A percentile compares a stretch with the other conserved stretches of the same genome.
These are phyloP conservation scores for Agrotis clavis DNA, from an alignment of 2,888 invertebrate species.

Conservation along the genomic window DNA sequence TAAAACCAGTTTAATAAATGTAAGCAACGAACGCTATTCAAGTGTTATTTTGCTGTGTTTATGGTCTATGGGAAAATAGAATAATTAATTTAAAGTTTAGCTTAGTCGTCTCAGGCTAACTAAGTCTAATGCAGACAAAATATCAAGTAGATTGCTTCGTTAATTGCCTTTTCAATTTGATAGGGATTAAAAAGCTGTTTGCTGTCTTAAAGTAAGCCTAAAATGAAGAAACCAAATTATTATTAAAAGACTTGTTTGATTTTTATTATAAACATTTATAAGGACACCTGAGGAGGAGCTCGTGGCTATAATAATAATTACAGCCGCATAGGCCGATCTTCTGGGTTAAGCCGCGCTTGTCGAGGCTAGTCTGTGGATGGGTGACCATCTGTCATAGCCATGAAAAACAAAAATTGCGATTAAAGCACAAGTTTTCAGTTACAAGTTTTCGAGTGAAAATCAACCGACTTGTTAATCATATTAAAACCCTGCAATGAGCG, in stretches of 20 bases:
- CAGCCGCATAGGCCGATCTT: too few relatives aligned
- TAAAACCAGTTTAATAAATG: slow-evolving; percentile 26
- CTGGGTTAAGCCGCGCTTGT: too few relatives aligned
- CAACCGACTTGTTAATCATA: too few relatives aligned
- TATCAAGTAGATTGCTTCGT: slow-evolving; percentile 35
- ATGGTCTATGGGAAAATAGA: slow-evolving; percentile 24
- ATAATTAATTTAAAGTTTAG: slow-evolving; percentile 43
- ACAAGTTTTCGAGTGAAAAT: too few relatives aligned
- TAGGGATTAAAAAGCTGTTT: slow-evolving; percentile 14
- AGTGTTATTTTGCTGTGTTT: slow-evolving; percentile 22
- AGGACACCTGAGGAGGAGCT: too few relatives aligned
- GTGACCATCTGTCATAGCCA: too few relatives aligned
- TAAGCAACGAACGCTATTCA: slow-evolving; percentile 6
- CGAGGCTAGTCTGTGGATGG: too few relatives aligned
- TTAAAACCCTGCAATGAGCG: too few relatives aligned
- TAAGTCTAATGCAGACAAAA: slow-evolving; percentile 16
- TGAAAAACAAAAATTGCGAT: too few relatives aligned
- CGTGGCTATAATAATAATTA: too few relatives aligned
- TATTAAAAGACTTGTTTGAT: neutral
- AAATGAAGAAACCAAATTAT: slow-evolving; percentile 11
- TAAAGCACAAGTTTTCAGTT: too few relatives aligned
- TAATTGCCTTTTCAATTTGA: slow-evolving; percentile 24
- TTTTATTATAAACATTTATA: too few relatives aligned
- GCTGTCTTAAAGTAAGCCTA: slow-evolving; percentile 5
- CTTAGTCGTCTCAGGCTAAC: slow-evolving; percentile 24